A percentile compares a stretch with the other conserved stretches of the same genome.
These are phyloP conservation scores for Sitta carolinensis DNA, from an alignment of 2,797 vertebrate species.

Conservation along the genomic window DNA sequence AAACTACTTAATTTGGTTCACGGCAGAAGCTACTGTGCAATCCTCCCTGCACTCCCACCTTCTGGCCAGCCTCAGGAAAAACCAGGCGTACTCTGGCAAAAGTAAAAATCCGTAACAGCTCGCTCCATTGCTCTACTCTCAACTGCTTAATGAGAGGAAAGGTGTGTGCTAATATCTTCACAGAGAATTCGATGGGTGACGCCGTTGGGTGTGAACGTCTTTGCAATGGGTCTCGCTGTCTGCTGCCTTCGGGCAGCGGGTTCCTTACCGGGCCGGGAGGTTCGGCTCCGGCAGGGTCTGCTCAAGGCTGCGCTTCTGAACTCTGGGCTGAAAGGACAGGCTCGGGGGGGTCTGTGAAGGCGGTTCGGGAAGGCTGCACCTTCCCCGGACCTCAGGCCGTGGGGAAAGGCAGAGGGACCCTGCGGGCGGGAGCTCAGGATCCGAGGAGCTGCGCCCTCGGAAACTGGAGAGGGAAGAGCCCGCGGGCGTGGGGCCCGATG, in stretches of 20 bases:
- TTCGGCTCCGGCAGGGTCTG: background rate
- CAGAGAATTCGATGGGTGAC: background rate
- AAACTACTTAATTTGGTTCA: background rate
- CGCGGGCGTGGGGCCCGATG: rapidly evolving
- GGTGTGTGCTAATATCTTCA: background rate
- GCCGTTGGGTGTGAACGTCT: too few relatives aligned
- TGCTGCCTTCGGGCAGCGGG: background rate
- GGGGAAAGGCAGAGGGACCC: background rate
- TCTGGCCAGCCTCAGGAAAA: background rate
- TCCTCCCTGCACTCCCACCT: background rate
- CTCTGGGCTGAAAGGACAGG: background rate
- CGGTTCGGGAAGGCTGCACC: background rate
- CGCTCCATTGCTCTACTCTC: background rate
- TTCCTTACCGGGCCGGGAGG: background rate
- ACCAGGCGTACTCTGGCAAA: rapidly evolving
- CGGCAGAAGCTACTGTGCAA: background rate
- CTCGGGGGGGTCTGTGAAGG: too few relatives aligned
- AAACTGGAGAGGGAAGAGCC: background rate
- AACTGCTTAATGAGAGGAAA: background rate
- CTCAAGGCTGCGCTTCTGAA: too few relatives aligned
- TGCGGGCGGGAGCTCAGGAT: background rate
- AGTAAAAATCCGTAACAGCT: rapidly evolving
- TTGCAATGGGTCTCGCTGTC: too few relatives aligned
- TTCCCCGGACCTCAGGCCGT: background rate
- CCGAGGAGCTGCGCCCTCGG: background rate